These are phyloP conservation scores for Drosophila chauvacae DNA, from an alignment of 1,140 invertebrate genomes.

Conservation along the genomic window DNA sequence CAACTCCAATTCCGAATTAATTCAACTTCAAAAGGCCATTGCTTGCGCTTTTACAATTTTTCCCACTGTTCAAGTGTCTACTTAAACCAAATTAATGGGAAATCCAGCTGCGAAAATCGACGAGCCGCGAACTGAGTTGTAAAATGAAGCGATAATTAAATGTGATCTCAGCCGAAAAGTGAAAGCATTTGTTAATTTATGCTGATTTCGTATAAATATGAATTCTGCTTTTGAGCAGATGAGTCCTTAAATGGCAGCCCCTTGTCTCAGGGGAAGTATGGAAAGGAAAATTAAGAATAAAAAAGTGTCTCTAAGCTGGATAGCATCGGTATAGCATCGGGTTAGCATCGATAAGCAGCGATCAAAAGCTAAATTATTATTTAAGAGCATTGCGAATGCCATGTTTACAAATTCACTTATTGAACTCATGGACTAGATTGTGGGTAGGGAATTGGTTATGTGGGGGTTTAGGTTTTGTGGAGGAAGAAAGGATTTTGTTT, in stretches of 20 bases:
- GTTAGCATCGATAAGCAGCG: no score
- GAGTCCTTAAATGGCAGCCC: background rate
- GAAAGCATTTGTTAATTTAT: background rate
- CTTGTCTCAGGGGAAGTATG: background rate
- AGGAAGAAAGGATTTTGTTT: no score
- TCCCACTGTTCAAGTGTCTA: background rate
- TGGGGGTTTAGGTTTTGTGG: no score
- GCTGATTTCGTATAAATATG: background rate
- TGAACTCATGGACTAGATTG: no score
- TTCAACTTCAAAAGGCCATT: conserved; percentile 26
- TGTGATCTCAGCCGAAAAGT: background rate
- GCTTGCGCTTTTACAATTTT: background rate
- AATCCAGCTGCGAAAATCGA: background rate
- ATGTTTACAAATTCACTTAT: no score
- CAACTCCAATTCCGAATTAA: conserved; percentile 1
- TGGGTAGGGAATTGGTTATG: no score
- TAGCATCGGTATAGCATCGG: no score
- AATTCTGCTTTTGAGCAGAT: background rate
- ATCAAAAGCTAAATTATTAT: no score
- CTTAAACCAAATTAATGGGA: conserved; percentile 24
- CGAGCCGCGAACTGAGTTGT: background rate
- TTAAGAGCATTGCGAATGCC: no score
- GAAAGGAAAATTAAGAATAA: no score
- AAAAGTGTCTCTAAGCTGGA: no score
- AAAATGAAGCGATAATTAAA: background rate